Evolutionary conservation across 2,797 vertebrate genomes (phyloP).

Genomic region (Semotilus atromaculatus): DNA sequence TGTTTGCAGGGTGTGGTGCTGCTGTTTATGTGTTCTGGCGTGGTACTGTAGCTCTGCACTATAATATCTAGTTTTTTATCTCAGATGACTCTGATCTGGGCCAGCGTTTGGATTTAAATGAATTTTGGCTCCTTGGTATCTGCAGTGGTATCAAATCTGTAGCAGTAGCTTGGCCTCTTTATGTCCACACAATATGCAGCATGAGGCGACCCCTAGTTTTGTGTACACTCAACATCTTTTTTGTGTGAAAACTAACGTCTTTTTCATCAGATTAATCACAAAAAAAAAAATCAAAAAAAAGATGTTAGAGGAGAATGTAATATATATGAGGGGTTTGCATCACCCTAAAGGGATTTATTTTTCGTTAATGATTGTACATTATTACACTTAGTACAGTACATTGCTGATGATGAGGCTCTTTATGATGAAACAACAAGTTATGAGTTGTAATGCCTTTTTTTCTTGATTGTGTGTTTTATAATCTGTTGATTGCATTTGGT

Average conservation of each 20-base stretch:
- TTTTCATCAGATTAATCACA: constrained; percentile 8
- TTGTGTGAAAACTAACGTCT: too few relatives aligned
- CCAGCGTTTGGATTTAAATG: constrained; percentile 29
- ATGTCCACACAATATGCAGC: not conserved
- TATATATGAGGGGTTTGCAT: not conserved
- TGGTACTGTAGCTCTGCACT: constrained; percentile 36
- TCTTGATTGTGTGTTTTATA: not conserved
- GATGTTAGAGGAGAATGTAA: not conserved
- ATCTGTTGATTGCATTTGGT: not conserved
- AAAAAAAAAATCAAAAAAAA: not conserved
- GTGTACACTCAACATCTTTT: not conserved
- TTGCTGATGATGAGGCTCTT: not conserved
- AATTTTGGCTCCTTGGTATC: constrained; percentile 46
- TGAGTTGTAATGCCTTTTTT: not conserved
- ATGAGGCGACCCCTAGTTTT: not conserved
- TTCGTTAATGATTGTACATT: not conserved
- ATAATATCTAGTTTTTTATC: constrained; percentile 38
- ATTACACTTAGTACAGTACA: not conserved
- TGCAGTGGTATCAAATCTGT: constrained; percentile 50
- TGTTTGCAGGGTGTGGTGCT: constrained; percentile 34
- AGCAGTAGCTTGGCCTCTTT: constrained; percentile 40
- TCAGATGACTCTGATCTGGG: constrained; percentile 53
- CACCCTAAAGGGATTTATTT: not conserved
- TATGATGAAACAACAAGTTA: not conserved
- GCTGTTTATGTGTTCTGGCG: constrained; percentile 31